Evolutionary conservation across 2,888 invertebrate genomes (phyloP), one percentile per base, ranked within the genome.

Genomic region (Campoplex capitator): DNA sequence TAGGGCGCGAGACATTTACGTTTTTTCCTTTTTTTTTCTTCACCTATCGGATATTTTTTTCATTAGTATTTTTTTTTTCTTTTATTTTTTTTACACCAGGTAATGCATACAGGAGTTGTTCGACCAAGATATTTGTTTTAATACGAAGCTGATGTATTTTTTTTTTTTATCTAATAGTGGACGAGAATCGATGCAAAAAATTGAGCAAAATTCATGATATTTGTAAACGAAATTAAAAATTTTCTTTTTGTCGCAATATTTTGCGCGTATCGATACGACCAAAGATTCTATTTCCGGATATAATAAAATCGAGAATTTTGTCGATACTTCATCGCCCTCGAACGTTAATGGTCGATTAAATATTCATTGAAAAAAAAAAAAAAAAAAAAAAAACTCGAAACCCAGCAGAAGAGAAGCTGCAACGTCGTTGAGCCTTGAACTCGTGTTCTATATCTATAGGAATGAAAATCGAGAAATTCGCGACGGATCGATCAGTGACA

Each of bases 1-100:
- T 86, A 79, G 58, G 35, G 54, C 54, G 75, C 70, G 67, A 79
- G 75, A 71, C 65, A 71, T 71, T 77, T 65, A 32, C 62, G 32
- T 76, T n/a, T 68, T 70, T 45, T 77, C 42, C 42, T 75, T 68
- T 62, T 62, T 54, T 51, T 75, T 68, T 62, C 32, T 68, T 71
- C 54, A 51, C 42, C 35, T 74, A 42, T 74, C 18, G 28, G 8
- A 1, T 28, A 18, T 78, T 71, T 42, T 28, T 54, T 48, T 28
- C 28, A 58, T 79, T 42, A 58, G 23, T 23, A 23, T 23, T 23
- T 23, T 23, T 23, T 23, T 62, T 76, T n/a, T 68, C 58, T 45
- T 77, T 54, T 51, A 68, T 68, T 62, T 62, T 71, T 48, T 48
- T 71, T 35, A 35, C 48, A 7, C 54, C 51, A 54, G 35, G n/a